Base-by-base conservation (phyloP, 2,113 vertebrate genomes). In the Scartelaos histophorus region DNA sequence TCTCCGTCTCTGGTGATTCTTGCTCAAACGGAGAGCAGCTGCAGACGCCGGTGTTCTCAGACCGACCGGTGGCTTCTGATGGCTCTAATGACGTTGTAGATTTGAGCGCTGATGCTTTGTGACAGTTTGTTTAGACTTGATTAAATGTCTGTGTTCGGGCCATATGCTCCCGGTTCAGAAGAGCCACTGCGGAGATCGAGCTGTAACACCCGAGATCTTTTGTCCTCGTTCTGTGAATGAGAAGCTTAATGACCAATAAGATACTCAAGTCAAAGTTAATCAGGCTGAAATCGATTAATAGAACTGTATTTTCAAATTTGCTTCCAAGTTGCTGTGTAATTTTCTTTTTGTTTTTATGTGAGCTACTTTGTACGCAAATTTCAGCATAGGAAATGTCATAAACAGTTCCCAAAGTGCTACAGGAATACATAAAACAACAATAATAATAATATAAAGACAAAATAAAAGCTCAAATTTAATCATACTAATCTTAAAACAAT, bases 201-300 rank as follows among this genome's bases (percentile, higher is more conserved):
- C 67, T 3, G 1, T 7, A 2, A 19, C 9, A 3, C 62, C 67
- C 69, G 69, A 73, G 61, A 73, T 78, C 56, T 15, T 53, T 75
- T 71, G 75, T 81, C 51, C 61, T 70, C 16, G 15, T 15, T 73
- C 73, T 65, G 56, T 57, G 73, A 85, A 80, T 84, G 71, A 84
- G 68, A 75, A 68, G 66, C 71, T 70, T 57, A 71, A 68, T 60
- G 21, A 70, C 74, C 74, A 74, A 83, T 72, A 57, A 80, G 54
- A 22, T 4, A 13, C 15, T 19, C 24, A 43, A 29, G 13, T 65
- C 67, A 75, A 69, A 12, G 12, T 13, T 56, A 75, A 82, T 57
- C 88, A 79, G 74, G 21, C 72, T 38, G 51, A n/a, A 7, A 15
- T 22, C 53, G 47, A 51, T 51, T 51, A 5, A 16, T 49, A 17